These are phyloP conservation scores for Acipenser transmontanus DNA, from an alignment of 2,797 vertebrate species.

Conservation along the genomic window DNA sequence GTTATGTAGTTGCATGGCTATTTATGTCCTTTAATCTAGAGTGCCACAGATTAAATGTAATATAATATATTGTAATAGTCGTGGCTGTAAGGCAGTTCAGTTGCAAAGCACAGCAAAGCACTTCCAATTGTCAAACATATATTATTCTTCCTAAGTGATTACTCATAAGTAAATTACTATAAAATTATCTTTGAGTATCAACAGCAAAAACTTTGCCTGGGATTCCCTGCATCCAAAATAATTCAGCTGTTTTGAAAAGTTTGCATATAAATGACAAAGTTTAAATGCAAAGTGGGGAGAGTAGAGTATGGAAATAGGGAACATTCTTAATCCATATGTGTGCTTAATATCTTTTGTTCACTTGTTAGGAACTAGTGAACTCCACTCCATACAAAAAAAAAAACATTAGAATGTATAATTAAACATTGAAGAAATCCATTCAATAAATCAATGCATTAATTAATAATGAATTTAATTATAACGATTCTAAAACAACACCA, in stretches of 20 bases:
- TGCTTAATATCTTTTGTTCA: too few relatives aligned
- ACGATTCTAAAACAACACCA: too few relatives aligned
- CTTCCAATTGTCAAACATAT: neutral
- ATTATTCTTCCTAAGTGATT: conserved; percentile 18
- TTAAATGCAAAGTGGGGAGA: neutral
- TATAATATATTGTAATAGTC: neutral
- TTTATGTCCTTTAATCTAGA: too few relatives aligned
- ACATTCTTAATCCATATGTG: neutral
- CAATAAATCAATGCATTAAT: too few relatives aligned
- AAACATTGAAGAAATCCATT: too few relatives aligned
- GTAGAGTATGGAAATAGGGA: conserved; percentile 3
- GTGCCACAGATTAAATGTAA: too few relatives aligned
- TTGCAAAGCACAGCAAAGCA: neutral
- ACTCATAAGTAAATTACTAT: conserved; percentile 31
- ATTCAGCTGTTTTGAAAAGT: too few relatives aligned
- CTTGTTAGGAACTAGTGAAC: neutral
- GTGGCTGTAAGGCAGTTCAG: neutral
- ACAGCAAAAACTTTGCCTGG: neutral
- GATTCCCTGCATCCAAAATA: too few relatives aligned
- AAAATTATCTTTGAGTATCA: conserved; percentile 25
- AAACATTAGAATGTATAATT: too few relatives aligned
- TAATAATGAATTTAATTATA: too few relatives aligned
- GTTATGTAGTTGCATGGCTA: too few relatives aligned
- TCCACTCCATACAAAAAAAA: neutral
- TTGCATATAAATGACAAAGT: too few relatives aligned